Percentiles rank a stretch among this genome's conserved stretches.
phyloP scores from a whole-genome alignment of 2,888 invertebrate species.

The Temnothorax rugatulus region DNA sequence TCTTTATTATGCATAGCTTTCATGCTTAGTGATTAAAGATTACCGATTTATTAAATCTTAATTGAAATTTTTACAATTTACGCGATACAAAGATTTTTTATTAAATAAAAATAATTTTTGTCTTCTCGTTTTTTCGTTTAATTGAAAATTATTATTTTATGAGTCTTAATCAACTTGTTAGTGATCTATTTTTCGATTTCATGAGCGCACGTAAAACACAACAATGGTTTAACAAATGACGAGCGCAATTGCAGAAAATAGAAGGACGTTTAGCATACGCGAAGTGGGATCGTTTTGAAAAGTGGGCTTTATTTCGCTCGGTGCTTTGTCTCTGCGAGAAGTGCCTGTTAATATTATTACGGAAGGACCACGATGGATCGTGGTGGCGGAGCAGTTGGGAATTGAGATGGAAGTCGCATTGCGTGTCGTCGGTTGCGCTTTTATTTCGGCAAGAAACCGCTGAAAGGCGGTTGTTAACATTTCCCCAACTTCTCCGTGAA shows the following conservation, averaged over 20 bases:
- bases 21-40: not conserved
- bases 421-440: slow-evolving; percentile 58
- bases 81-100: not conserved
- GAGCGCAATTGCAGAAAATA: not conserved
- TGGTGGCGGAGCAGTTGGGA: not conserved
- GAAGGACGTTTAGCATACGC: not conserved
- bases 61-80: not conserved
- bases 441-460: slow-evolving; percentile 60
- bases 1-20: not conserved
- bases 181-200: not conserved
- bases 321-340: slow-evolving; percentile 31
- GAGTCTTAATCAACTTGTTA: not conserved
- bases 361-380: slow-evolving; percentile 30
- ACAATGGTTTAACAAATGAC: not conserved
- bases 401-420: slow-evolving; percentile 44
- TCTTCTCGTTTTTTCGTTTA: not conserved
- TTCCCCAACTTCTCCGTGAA: slow-evolving; percentile 57
- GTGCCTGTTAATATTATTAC: slow-evolving; percentile 47
- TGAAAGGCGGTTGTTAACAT: slow-evolving; percentile 63
- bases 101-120: not conserved
- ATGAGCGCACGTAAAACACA: not conserved
- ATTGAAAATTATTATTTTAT: slow-evolving; percentile 6
- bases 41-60: not conserved
- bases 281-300: slow-evolving; percentile 10
- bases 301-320: slow-evolving; percentile 10